Conservation (phyloP, 2,888 invertebrate species). For the Tridacna crocea region DNA sequence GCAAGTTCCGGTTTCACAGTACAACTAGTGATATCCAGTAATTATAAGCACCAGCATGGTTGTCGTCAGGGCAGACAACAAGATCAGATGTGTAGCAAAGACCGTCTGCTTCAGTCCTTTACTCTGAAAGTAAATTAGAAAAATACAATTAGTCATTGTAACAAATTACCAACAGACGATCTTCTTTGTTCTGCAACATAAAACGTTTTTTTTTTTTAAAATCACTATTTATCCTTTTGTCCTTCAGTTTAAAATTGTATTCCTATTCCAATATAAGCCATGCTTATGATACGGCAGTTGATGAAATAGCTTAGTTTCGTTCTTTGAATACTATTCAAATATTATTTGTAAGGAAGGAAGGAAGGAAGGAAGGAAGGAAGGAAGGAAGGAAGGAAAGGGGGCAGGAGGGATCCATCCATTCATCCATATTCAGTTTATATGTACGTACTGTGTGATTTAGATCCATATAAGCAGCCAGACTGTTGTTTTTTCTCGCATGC, state of each 20-base stretch:
- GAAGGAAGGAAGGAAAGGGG: no score
- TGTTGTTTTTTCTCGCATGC: conserved; percentile 56
- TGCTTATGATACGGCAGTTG: no score
- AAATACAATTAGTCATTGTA: neutral
- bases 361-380: neutral
- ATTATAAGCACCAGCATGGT: conserved; percentile 53
- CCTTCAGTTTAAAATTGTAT: no score
- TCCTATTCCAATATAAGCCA: no score
- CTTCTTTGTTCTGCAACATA: no score
- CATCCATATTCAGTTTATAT: neutral
- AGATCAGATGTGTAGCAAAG: conserved; percentile 48
- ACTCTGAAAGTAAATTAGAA: conserved; percentile 44
- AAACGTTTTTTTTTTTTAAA: conserved; percentile 5
- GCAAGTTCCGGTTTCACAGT: no score
- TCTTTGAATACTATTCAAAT: no score
- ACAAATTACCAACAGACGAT: neutral
- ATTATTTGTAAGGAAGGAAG: no score
- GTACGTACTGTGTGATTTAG: conserved; percentile 52
- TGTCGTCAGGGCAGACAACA: conserved; percentile 54
- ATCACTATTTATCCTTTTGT: neutral
- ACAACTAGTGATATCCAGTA: conserved; percentile 17
- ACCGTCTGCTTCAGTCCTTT: conserved; percentile 54
- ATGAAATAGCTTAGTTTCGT: no score
- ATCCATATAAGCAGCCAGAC: conserved; percentile 50
- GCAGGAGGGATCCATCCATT: no score